phyloP scores from a whole-genome alignment of 2,113 vertebrate species.

The Oryzias woworae region DNA sequence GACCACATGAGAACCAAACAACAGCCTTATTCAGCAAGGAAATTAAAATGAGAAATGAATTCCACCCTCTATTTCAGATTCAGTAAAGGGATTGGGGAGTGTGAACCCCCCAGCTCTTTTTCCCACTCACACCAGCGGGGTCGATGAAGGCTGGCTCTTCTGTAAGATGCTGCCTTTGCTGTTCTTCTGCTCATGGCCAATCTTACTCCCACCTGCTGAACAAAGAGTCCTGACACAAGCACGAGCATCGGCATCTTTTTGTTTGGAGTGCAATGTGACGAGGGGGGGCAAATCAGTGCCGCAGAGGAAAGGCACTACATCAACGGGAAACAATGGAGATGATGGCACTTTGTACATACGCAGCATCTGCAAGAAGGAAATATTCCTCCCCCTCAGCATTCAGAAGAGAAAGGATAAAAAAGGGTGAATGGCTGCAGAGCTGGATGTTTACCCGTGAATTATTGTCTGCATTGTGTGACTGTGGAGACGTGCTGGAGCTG shows the following conservation, averaged over 20 bases:
- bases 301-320: conserved; percentile 29
- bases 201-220: conserved; percentile 58
- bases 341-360: conserved; percentile 23
- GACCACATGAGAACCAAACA: conserved; percentile 6
- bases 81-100: conserved; percentile 56
- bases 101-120: conserved; percentile 33
- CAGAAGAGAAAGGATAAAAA: conserved; percentile 36
- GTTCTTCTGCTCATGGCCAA: conserved; percentile 29
- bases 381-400: conserved; percentile 58
- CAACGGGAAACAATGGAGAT: conserved; percentile 43
- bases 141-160: conserved; percentile 32
- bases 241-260: conserved; percentile 39
- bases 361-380: conserved; percentile 24
- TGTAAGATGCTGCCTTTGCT: background rate
- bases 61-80: conserved; percentile 49
- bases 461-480: conserved; percentile 51
- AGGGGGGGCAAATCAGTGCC: conserved; percentile 55
- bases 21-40: conserved; percentile 17
- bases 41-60: conserved; percentile 21
- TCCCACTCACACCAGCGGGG: conserved; percentile 39
- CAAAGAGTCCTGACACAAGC: conserved; percentile 35
- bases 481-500: conserved; percentile 38
- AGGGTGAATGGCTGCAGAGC: conserved; percentile 55
- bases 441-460: conserved; percentile 59
- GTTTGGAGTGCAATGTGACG: conserved; percentile 27